Conservation (phyloP, 2,888 invertebrate genomes). For the Troides aeacus region DNA sequence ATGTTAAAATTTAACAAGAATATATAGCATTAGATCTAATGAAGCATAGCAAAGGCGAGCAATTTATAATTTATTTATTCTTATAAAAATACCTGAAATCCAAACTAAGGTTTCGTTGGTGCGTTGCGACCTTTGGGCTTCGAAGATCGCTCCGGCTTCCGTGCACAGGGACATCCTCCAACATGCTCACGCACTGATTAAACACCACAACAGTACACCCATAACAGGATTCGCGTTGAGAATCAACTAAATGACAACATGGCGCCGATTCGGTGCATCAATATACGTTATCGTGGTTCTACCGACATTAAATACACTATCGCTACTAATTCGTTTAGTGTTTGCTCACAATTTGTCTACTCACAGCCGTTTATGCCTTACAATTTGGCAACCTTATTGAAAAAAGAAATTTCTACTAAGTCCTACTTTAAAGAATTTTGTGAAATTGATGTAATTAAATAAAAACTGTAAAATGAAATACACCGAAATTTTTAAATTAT, state of each 20-base stretch:
- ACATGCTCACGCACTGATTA: conserved; percentile 70
- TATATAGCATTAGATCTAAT: background rate
- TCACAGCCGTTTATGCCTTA: conserved; percentile 24
- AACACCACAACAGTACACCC: conserved; percentile 65
- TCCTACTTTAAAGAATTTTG: conserved; percentile 24
- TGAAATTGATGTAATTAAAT: conserved; percentile 5
- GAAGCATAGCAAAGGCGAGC: background rate
- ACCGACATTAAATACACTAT: conserved; percentile 19
- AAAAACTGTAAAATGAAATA: conserved; percentile 14
- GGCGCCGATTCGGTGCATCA: conserved; percentile 57
- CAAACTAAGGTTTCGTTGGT: conserved; percentile 93
- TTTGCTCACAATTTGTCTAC: conserved; percentile 21
- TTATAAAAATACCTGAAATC: conserved; percentile 87
- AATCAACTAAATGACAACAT: conserved; percentile 77
- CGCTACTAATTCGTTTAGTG: conserved; percentile 15
- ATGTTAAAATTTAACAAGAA: conserved; percentile 5
- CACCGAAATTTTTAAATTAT: conserved; percentile 12
- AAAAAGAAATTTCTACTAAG: conserved; percentile 18
- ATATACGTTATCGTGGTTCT: conserved; percentile 35
- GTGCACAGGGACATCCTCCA: conserved; percentile 78
- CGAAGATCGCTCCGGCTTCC: conserved; percentile 68
- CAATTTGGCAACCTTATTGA: conserved; percentile 9
- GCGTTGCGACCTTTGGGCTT: conserved; percentile 70
- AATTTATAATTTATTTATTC: background rate
- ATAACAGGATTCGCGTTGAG: conserved; percentile 56